Evolutionary conservation across 2,113 vertebrate genomes (phyloP).

Genomic region (Ammodytes dubius): DNA sequence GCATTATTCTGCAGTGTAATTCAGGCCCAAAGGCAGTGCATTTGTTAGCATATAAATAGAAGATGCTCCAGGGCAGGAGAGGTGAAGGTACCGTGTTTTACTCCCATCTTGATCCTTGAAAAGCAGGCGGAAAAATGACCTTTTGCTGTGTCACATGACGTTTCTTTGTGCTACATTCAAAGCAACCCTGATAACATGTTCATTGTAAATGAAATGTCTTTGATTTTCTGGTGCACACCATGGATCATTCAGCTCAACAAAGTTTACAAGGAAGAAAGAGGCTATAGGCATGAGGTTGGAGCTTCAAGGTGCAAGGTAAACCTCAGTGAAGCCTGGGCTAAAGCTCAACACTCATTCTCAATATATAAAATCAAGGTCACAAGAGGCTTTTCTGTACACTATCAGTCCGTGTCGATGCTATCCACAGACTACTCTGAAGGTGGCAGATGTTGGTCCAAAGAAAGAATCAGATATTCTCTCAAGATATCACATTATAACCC

Average conservation of each 20-base stretch:
- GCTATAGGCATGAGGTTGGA: slow-evolving; percentile 12
- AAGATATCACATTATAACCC: slow-evolving; percentile 11
- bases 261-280: neutral
- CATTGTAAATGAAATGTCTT: neutral
- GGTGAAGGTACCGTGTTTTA: slow-evolving; percentile 6
- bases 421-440: neutral
- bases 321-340: slow-evolving; percentile 1
- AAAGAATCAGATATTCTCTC: neutral
- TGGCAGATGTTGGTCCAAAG: slow-evolving; percentile 11
- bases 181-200: neutral
- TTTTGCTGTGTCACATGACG: neutral
- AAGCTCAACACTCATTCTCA: slow-evolving; percentile 7
- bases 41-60: slow-evolving; percentile 61
- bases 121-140: neutral
- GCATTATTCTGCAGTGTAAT: slow-evolving; percentile 42
- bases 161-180: neutral
- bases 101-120: slow-evolving; percentile 30
- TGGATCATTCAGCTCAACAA: neutral
- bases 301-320: slow-evolving; percentile 23
- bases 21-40: slow-evolving; percentile 27
- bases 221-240: neutral
- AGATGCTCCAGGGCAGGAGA: slow-evolving; percentile 47
- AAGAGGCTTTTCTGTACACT: slow-evolving; percentile 27
- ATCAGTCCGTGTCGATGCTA: slow-evolving; percentile 18
- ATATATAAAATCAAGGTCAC: slow-evolving; percentile 30